Conservation (phyloP, 2,113 vertebrate species). For the Loxodonta africana region DNA sequence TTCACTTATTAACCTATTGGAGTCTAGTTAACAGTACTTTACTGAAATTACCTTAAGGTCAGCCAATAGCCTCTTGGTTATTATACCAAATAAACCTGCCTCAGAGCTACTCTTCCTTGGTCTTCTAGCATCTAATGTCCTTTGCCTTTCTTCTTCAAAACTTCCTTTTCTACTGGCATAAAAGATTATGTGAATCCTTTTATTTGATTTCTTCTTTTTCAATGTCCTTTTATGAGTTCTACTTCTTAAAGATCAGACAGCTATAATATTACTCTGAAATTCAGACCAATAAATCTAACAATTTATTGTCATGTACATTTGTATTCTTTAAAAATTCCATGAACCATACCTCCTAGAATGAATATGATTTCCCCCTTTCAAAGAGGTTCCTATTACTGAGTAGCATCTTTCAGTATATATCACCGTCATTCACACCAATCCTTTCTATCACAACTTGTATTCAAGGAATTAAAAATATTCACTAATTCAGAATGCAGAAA, state of each 20-base stretch:
- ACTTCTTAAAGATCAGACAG: background rate
- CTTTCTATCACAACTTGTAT: background rate
- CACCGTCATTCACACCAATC: background rate
- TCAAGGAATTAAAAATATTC: background rate
- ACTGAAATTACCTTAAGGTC: background rate
- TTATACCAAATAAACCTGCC: background rate
- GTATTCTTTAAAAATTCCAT: background rate
- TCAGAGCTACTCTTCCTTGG: background rate
- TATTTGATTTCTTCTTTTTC: background rate
- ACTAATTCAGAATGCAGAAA: background rate
- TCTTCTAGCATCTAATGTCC: background rate
- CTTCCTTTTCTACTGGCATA: background rate
- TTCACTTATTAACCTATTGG: background rate
- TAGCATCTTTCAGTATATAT: background rate
- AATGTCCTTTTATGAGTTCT: background rate
- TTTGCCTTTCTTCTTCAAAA: background rate
- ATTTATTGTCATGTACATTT: background rate
- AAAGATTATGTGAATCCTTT: background rate
- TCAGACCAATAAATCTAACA: background rate
- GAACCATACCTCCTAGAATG: background rate
- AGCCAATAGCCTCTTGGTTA: background rate
- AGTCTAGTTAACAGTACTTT: background rate
- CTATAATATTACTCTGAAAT: background rate
- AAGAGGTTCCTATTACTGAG: background rate
- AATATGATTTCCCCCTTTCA: background rate